Conservation (phyloP, 2,888 invertebrate species). For the Lingula anatina region DNA sequence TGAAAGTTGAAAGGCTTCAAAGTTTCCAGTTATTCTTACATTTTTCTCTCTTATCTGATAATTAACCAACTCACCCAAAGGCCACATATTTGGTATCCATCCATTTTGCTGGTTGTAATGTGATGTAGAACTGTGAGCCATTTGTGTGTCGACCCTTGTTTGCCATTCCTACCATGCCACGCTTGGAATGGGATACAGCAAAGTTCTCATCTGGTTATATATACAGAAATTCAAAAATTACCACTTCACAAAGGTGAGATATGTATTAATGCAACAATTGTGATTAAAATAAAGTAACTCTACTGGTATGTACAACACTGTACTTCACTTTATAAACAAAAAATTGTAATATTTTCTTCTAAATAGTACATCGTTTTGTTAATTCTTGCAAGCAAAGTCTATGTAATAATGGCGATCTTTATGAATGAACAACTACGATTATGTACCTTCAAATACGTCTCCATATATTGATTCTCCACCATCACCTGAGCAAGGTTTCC, state of each 20-base stretch:
- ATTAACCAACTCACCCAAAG: constrained; percentile 58
- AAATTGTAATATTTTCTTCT: too few species aligned
- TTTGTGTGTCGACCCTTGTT: constrained; percentile 67
- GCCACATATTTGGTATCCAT: constrained; percentile 70
- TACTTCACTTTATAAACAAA: too few species aligned
- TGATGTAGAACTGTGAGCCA: constrained; percentile 66
- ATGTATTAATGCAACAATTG: neutral
- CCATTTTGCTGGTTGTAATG: constrained; percentile 65
- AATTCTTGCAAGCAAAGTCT: too few species aligned
- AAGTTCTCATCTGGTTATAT: constrained; percentile 65
- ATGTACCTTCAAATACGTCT: constrained; percentile 50
- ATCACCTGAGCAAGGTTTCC: constrained; percentile 43
- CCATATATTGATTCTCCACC: constrained; percentile 52
- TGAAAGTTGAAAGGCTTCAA: too few species aligned
- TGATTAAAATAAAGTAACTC: neutral
- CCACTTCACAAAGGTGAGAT: neutral
- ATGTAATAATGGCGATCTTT: too few species aligned
- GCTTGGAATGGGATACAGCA: constrained; percentile 61
- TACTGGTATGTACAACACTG: too few species aligned
- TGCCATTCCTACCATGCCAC: constrained; percentile 70
- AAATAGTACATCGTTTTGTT: too few species aligned
- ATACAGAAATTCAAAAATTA: neutral
- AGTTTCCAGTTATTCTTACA: too few species aligned
- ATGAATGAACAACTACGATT: too few species aligned
- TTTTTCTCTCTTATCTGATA: too few species aligned